Base-by-base conservation (phyloP, 2,113 vertebrate genomes). In the Neolamprologus sp. region DNA sequence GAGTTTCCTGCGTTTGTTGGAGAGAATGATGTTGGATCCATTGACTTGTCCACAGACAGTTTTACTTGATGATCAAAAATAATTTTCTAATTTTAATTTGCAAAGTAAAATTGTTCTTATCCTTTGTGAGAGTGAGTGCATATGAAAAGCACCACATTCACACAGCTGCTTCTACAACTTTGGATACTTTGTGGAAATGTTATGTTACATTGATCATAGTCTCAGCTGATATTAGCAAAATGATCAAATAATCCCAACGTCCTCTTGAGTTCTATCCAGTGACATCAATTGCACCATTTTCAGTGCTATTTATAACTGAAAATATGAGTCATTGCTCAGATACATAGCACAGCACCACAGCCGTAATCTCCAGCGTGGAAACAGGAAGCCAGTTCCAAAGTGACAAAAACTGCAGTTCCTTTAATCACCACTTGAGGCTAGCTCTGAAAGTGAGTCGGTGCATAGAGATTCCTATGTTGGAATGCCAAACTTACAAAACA, bases 41-140 rank as follows among this genome's bases (percentile, higher is more conserved):
- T 23, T 80, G 19, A 37, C 5, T 11, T 80, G 26, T 80, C 75
- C 6, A 54, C 75, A 35, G 47, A 31, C 5, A 37, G 31, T 35
- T 54, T 54, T 80, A 80, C 17, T 80, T 54, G 49, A 54, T 37
- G 33, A 53, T 80, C 17, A 79, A 14, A 80, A 53, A 16, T 19
- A 5, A 31, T 78, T 78, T 78, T 1, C 16, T 7, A 7, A 31
- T 75, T 49, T 75, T 80, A 80, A 80, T 9, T 33, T 54, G 49
- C 16, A 7, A 75, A 49, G 23, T 49, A 31, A 49, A 49, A 49
- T 49, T 31, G 45, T 49, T 78, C 42, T 49, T 49, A 5, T 49
- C 14, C 14, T 49, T 19, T 49, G 26, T 28, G 23, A 49, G 26
- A 78, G 9, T 12, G 26, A 31, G 45, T 26, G 13, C 42, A 12